Evolutionary conservation across 2,797 vertebrate genomes (phyloP), one percentile per base, ranked within the genome.

Genomic region (Liparis tanakae): DNA sequence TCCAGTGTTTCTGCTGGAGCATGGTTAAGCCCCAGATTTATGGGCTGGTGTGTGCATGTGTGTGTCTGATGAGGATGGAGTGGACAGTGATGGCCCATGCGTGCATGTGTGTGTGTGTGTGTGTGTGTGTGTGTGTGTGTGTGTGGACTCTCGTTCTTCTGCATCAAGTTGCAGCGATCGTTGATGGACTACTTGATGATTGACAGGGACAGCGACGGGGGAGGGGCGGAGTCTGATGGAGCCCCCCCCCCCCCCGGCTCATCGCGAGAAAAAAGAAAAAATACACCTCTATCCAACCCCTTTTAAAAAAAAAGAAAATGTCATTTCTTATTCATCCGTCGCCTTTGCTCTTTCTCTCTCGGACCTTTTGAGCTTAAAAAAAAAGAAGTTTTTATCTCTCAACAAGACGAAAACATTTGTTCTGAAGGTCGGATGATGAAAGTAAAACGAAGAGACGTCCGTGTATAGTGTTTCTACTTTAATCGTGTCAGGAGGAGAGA

Each of bases 401-500:
- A 57, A 50, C 34, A 70, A 70, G 17, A 59, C 48, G n/a, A 57
- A 39, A 39, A 12, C 3, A 12, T 9, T 0, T 20, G 67, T 12
- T 46, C 10, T 57, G 25, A 34, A 58, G 71, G 46, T 53, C 25
- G n/a, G 18, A 17, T 37, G 59, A 39, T n/a, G 48, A 72, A 70
- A 75, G 70, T 71, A 57, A 73, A 81, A 82, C 62, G 63, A 64
- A 76, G 58, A 82, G 66, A 74, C 44, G 67, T 72, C 44, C 58
- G 46, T 22, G 36, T 20, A 56, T 50, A 76, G 41, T 70, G 71
- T 77, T 80, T 39, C 64, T 76, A 22, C 82, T 83, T 83, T 89
- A 88, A 89, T 87, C 37, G 41, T 53, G 72, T 88, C 83, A 82
- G 79, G 70, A 70, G 69, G 34, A 77, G 78, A 80, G 70, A 72